Base-by-base conservation (phyloP, 2,797 vertebrate genomes). In the Euthynnus affinis region DNA sequence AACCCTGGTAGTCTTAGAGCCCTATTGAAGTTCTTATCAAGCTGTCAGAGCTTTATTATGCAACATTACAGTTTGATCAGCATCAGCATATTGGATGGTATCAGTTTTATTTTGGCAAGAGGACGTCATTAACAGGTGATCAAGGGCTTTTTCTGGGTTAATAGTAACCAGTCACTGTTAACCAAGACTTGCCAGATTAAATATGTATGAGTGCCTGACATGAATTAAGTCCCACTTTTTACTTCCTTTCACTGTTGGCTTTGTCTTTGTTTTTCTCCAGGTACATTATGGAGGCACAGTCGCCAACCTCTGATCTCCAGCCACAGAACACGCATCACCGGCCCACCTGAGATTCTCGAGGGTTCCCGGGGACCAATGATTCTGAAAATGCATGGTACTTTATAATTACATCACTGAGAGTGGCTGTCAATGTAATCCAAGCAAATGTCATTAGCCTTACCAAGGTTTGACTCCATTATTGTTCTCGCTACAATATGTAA, bases 381-480 rank as follows among this genome's bases (percentile, higher is more conserved):
- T 6, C 61, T 89, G 77, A 89, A 88, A 66, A 42, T 75, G n/a
- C 88, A 89, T 42, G 88, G 88, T 89, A 29, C 8, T 81, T 23
- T 10, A 71, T 0, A 59, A 34, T 42, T 37, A 46, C 6, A 20
- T 59, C 29, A 49, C 22, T 58, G 13, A 20, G 8, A 53, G 37
- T 53, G 6, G 48, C 34, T 72, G 23, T 52, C 20, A 44, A 14
- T 29, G 27, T 22, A 42, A 44, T 12, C 15, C 13, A 48, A 13
- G 2, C 4, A 64, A 7, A 27, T 51, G 10, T 37, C 25, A 25
- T 25, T n/a, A 70, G 32, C 6, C 40, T 23, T 8, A 49, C 25
- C 5, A 34, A n/a, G 3, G 2, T 37, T 40, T 13, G 0, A 48
- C 55, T 46, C 7, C 4, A 22, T 74, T 15, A 6, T 9, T 49